These are phyloP conservation scores for Conger conger DNA, from an alignment of 2,113 vertebrate genomes.

Conservation along the genomic window DNA sequence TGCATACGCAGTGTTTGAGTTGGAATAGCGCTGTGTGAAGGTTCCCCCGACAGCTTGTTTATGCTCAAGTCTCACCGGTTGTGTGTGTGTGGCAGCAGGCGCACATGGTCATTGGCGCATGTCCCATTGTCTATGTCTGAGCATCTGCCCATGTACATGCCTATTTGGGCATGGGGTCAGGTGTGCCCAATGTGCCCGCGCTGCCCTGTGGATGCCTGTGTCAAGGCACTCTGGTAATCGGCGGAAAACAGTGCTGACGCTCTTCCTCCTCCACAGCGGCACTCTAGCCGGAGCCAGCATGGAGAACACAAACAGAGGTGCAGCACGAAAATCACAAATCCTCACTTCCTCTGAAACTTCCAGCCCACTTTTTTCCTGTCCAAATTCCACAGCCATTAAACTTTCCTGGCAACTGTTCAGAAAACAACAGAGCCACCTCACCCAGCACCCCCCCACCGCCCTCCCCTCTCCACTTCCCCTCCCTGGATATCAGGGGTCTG, in stretches of 20 bases:
- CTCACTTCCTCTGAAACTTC: slow-evolving; percentile 89
- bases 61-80: slow-evolving; percentile 45
- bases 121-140: slow-evolving; percentile 4
- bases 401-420: slow-evolving; percentile 86
- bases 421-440: slow-evolving; percentile 69
- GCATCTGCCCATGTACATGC: neutral
- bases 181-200: slow-evolving; percentile 56
- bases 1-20: neutral
- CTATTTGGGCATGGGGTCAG: neutral
- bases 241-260: slow-evolving; percentile 72
- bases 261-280: slow-evolving; percentile 66
- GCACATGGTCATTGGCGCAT: neutral
- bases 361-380: slow-evolving; percentile 83
- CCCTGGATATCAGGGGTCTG: slow-evolving; percentile 61
- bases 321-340: slow-evolving; percentile 78
- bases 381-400: slow-evolving; percentile 95
- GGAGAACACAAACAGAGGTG: slow-evolving; percentile 82
- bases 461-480: slow-evolving; percentile 48
- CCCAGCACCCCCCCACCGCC: slow-evolving; percentile 52
- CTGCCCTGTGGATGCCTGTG: slow-evolving; percentile 61
- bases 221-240: slow-evolving; percentile 59
- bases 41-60: neutral
- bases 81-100: neutral
- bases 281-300: slow-evolving; percentile 63
- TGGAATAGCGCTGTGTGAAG: neutral